phyloP scores from a whole-genome alignment of 2,797 vertebrate species.

The Pseudomugil gertrudae region DNA sequence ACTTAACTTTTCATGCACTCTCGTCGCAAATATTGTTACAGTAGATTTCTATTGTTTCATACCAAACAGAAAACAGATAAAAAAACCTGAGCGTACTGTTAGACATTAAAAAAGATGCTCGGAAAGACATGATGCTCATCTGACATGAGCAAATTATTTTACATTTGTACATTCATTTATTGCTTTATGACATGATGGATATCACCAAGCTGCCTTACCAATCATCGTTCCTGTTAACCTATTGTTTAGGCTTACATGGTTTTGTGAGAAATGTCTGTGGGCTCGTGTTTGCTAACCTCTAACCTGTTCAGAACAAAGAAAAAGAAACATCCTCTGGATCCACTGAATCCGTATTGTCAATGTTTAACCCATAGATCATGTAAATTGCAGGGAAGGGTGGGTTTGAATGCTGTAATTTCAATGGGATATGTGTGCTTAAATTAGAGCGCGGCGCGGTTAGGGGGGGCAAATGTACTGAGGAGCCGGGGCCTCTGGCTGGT shows the following conservation, averaged over 20 bases:
- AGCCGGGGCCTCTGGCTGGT: constrained; percentile 66
- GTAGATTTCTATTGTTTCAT: background rate
- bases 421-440: constrained; percentile 82
- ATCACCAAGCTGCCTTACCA: background rate
- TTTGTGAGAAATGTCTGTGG: background rate
- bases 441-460: constrained; percentile 82
- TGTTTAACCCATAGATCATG: constrained; percentile 73
- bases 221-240: background rate
- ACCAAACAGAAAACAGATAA: background rate
- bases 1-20: background rate
- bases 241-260: background rate
- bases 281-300: background rate
- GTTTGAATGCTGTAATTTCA: constrained; percentile 83
- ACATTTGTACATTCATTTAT: constrained; percentile 21
- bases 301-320: constrained; percentile 43
- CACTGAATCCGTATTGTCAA: constrained; percentile 72
- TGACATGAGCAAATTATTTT: constrained; percentile 1
- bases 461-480: constrained; percentile 75
- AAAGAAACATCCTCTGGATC: constrained; percentile 25
- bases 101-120: background rate
- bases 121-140: background rate
- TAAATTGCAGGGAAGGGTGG: constrained; percentile 83
- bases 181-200: background rate
- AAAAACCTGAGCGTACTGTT: background rate
- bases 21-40: background rate